A percentile compares a stretch with the other conserved stretches of the same genome.
phyloP scores from a whole-genome alignment of 2,797 vertebrate genomes.

The Podargus strigoides region DNA sequence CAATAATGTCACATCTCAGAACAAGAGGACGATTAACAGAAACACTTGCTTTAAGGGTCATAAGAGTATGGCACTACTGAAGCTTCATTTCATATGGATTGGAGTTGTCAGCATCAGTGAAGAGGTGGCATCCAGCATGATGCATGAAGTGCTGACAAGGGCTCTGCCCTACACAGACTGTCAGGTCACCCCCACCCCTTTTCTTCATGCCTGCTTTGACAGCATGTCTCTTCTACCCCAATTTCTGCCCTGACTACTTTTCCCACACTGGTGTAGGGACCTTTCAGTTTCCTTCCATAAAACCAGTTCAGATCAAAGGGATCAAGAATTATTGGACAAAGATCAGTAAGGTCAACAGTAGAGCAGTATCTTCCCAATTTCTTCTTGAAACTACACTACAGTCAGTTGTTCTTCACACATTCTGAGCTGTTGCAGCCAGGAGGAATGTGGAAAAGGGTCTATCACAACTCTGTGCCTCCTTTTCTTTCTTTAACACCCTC shows the following conservation, averaged over 20 bases:
- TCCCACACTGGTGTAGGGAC: not conserved
- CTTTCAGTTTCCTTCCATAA: not conserved
- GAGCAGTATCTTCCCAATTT: not conserved
- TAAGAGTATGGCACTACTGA: not conserved
- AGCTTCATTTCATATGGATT: not conserved
- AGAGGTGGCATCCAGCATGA: accelerated
- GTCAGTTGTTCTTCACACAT: not conserved
- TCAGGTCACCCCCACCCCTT: not conserved
- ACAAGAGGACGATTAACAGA: not conserved
- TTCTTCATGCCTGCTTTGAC: not conserved
- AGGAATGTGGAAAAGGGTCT: not conserved
- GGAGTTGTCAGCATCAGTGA: not conserved
- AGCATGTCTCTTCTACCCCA: not conserved
- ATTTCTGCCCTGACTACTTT: not conserved
- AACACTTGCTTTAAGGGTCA: not conserved
- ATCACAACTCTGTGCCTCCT: not conserved
- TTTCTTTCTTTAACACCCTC: not conserved
- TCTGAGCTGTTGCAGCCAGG: not conserved
- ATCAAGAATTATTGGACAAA: not conserved
- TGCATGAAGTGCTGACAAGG: not conserved
- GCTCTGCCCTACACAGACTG: not conserved
- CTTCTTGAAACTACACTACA: not conserved
- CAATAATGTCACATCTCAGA: not conserved
- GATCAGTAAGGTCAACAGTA: not conserved
- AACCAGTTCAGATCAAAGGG: not conserved